Evolutionary conservation across 2,888 invertebrate genomes (phyloP).

Genomic region (Rhamnusium bicolor): DNA sequence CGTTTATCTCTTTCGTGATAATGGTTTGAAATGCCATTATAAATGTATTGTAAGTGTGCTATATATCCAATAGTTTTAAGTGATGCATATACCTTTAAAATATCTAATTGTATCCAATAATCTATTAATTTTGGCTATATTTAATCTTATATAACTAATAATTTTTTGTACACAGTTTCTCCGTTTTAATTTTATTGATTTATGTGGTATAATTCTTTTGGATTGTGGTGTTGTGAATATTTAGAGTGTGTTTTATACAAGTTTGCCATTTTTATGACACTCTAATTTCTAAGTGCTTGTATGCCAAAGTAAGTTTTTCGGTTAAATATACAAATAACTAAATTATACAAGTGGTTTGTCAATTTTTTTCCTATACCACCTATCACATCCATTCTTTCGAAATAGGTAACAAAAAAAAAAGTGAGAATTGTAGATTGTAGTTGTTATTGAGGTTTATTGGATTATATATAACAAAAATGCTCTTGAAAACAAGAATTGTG

Average conservation of each 20-base stretch:
- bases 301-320: slow-evolving; percentile 63
- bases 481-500: too few species aligned
- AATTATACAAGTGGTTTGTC: neutral
- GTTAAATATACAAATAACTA: slow-evolving; percentile 57
- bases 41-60: slow-evolving; percentile 69
- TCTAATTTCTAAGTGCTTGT: slow-evolving; percentile 59
- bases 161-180: slow-evolving; percentile 51
- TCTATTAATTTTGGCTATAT: slow-evolving; percentile 52
- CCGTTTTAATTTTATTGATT: slow-evolving; percentile 47
- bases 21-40: slow-evolving; percentile 69
- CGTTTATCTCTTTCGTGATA: slow-evolving; percentile 61
- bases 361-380: too few species aligned
- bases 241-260: slow-evolving; percentile 54
- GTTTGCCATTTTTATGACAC: slow-evolving; percentile 55
- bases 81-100: slow-evolving; percentile 44
- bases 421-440: too few species aligned
- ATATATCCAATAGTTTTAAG: slow-evolving; percentile 61
- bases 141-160: slow-evolving; percentile 49
- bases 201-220: slow-evolving; percentile 45
- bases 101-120: slow-evolving; percentile 50
- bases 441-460: too few species aligned
- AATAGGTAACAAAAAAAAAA: too few species aligned
- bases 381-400: too few species aligned
- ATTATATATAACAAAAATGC: too few species aligned
- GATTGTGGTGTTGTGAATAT: slow-evolving; percentile 52